These are phyloP conservation scores for Embidobia sp. DNA, from an alignment of 2,888 invertebrate genomes.

Conservation along the genomic window DNA sequence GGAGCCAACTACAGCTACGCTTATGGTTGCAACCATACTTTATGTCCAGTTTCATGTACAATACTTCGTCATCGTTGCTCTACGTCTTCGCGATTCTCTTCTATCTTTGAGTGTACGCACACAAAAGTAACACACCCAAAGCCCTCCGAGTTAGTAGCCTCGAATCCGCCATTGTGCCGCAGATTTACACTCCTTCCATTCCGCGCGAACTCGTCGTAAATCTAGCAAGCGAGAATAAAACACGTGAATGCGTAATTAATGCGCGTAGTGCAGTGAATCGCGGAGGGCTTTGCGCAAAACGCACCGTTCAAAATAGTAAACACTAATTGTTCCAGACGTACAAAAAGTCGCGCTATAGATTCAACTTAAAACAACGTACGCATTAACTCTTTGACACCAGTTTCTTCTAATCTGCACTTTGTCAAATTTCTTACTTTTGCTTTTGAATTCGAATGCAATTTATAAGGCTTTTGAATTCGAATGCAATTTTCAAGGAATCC, in stretches of 20 bases:
- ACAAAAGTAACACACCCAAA: slow-evolving; percentile 19
- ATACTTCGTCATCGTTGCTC: neutral
- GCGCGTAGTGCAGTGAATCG: slow-evolving; percentile 1
- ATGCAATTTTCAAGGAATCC: too few species aligned
- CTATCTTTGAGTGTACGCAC: neutral
- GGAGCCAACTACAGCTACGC: slow-evolving; percentile 45
- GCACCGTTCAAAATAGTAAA: slow-evolving; percentile 18
- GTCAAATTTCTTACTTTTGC: too few species aligned
- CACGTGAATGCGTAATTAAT: slow-evolving; percentile 23
- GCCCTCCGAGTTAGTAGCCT: slow-evolving; percentile 8
- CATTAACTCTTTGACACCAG: neutral
- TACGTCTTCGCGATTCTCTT: neutral
- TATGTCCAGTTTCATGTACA: slow-evolving; percentile 14
- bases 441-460: too few species aligned
- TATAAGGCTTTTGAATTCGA: too few species aligned
- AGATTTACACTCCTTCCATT: slow-evolving; percentile 4
- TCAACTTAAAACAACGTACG: slow-evolving; percentile 1
- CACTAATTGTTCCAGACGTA: slow-evolving; percentile 28
- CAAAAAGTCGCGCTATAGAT: slow-evolving; percentile 21
- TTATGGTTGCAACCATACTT: slow-evolving; percentile 29
- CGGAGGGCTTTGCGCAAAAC: slow-evolving; percentile 10
- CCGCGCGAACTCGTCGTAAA: slow-evolving; percentile 11
- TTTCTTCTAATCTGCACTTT: too few species aligned
- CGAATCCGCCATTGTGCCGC: too few species aligned
- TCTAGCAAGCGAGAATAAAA: slow-evolving; percentile 25